Percentiles rank a stretch among this genome's conserved stretches.
Evolutionary conservation across 1,140 invertebrate species (phyloP).

Genomic region (Musca domestica): DNA sequence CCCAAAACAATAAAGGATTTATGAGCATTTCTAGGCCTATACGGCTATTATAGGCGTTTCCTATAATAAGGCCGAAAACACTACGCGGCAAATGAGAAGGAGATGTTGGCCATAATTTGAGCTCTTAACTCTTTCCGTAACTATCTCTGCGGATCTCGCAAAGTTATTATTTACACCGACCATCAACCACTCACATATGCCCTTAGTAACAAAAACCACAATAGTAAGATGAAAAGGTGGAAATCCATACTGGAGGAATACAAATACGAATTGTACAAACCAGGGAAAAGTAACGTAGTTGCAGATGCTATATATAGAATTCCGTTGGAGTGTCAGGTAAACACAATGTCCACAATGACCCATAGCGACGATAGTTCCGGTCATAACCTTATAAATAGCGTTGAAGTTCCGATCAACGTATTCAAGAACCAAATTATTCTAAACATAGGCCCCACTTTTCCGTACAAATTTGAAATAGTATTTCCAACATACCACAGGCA

Average conservation of each 20-base stretch:
- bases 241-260: slow-evolving; percentile 19
- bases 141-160: slow-evolving; percentile 31
- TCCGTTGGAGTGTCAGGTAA: background rate
- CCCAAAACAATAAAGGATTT: slow-evolving; percentile 26
- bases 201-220: slow-evolving; percentile 4
- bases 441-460: no score
- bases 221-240: slow-evolving; percentile 16
- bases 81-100: slow-evolving; percentile 22
- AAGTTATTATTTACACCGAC: slow-evolving; percentile 25
- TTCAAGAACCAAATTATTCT: no score
- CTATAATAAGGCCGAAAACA: slow-evolving; percentile 32
- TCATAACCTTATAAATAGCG: no score
- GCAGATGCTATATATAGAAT: slow-evolving; percentile 1
- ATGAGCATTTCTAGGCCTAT: slow-evolving; percentile 33
- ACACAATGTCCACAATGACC: no score
- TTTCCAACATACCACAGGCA: no score
- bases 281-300: slow-evolving; percentile 14
- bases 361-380: no score
- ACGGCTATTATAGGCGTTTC: slow-evolving; percentile 38
- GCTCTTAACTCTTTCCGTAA: slow-evolving; percentile 47
- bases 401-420: no score
- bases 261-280: slow-evolving; percentile 16
- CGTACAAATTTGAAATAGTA: no score
- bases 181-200: background rate
- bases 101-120: slow-evolving; percentile 25